Percentiles rank a stretch among this genome's conserved stretches.
These are phyloP conservation scores for Simalia tracyae DNA, from an alignment of 2,797 vertebrate genomes.

Conservation along the genomic window DNA sequence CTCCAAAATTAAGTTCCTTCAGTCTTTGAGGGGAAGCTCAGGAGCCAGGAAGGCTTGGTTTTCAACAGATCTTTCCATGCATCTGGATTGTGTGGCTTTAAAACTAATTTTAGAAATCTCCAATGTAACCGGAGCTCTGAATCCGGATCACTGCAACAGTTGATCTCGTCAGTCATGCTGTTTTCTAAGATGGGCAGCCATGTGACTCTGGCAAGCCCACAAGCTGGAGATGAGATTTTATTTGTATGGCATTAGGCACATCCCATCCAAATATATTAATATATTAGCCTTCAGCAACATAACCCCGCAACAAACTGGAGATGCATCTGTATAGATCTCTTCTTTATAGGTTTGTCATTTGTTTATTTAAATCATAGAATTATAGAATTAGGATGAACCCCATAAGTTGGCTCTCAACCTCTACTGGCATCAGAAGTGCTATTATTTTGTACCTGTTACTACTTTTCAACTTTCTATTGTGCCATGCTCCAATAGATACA, in stretches of 20 bases:
- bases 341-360: background rate
- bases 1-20: background rate
- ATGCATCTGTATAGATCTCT: background rate
- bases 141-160: background rate
- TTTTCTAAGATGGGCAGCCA: background rate
- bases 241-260: background rate
- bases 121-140: background rate
- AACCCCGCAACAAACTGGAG: background rate
- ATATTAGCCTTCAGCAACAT: background rate
- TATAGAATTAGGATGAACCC: background rate
- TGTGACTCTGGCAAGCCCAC: background rate
- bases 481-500: background rate
- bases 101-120: background rate
- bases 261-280: background rate
- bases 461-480: background rate
- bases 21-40: background rate
- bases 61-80: background rate
- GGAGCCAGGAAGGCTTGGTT: background rate
- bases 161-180: background rate
- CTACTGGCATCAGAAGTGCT: background rate
- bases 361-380: background rate
- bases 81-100: background rate
- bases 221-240: background rate
- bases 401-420: background rate
- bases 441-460: background rate